phyloP scores from a whole-genome alignment of 2,888 invertebrate genomes.

The Poecilus cupreus region DNA sequence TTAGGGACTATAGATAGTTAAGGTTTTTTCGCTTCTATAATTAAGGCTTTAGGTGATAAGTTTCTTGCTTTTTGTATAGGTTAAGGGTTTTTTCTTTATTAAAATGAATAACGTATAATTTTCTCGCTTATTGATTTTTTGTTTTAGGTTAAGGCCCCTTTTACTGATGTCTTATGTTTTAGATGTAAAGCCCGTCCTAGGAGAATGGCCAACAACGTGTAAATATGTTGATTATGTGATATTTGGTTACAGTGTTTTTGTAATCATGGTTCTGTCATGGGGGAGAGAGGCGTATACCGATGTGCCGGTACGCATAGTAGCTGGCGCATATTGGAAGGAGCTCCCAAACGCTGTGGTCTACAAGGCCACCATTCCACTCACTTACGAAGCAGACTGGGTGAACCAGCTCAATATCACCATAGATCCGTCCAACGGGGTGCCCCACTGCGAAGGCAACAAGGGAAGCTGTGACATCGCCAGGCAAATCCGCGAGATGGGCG shows the following conservation, averaged over 20 bases:
- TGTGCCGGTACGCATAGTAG: background rate
- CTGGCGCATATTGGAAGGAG: slow-evolving; percentile 51
- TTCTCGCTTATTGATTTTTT: too few relatives aligned
- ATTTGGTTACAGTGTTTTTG: too few relatives aligned
- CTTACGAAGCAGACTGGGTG: slow-evolving; percentile 14
- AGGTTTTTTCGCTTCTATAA: background rate
- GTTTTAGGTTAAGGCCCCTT: too few relatives aligned
- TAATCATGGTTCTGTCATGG: too few relatives aligned
- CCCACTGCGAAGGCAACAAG: background rate
- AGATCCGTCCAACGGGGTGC: background rate
- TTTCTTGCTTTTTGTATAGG: too few relatives aligned
- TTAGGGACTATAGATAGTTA: too few relatives aligned
- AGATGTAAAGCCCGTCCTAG: too few relatives aligned
- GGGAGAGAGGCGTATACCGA: background rate
- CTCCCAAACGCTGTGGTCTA: slow-evolving; percentile 39
- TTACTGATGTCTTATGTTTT: too few relatives aligned
- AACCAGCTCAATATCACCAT: background rate
- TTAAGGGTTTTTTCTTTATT: too few relatives aligned
- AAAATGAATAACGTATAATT: too few relatives aligned
- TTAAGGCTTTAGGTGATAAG: background rate
- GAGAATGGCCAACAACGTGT: too few relatives aligned
- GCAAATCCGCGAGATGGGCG: background rate
- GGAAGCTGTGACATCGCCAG: background rate
- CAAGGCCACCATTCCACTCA: slow-evolving; percentile 51
- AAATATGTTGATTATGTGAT: too few relatives aligned